Evolutionary conservation across 1,140 invertebrate species (phyloP).

Genomic region (Drosophila guanche): DNA sequence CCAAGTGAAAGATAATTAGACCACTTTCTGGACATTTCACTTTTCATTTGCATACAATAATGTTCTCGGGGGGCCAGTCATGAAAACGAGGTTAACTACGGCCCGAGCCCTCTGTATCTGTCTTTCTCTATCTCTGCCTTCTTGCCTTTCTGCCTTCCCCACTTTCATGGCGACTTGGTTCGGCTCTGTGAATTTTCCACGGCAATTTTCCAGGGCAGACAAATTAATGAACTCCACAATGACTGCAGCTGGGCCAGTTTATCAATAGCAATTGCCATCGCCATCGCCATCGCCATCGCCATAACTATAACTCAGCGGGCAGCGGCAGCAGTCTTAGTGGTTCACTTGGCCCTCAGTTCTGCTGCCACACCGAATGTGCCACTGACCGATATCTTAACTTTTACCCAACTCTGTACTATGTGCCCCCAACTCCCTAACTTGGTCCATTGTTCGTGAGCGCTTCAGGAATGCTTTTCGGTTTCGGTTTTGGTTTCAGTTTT

Average conservation of each 20-base stretch:
- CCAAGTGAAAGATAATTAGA: conserved; percentile 37
- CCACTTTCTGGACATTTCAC: conserved; percentile 70
- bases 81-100: conserved; percentile 72
- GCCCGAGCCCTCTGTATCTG: conserved; percentile 20
- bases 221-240: conserved; percentile 72
- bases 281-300: conserved; percentile 11
- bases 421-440: conserved; percentile 21
- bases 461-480: conserved; percentile 57
- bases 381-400: conserved; percentile 81
- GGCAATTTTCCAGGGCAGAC: conserved; percentile 70
- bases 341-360: conserved; percentile 19
- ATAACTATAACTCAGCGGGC: conserved; percentile 50
- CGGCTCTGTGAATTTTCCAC: conserved; percentile 60
- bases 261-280: conserved; percentile 53
- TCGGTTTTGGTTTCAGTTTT: conserved; percentile 61
- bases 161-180: conserved; percentile 45
- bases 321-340: conserved; percentile 37
- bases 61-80: conserved; percentile 51
- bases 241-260: conserved; percentile 63
- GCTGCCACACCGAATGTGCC: conserved; percentile 51
- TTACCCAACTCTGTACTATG: conserved; percentile 53
- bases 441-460: conserved; percentile 60
- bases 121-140: conserved; percentile 3
- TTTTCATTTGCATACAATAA: conserved; percentile 81
- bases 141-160: conserved; percentile 4